Base-by-base conservation (phyloP, 2,888 invertebrate species). In the Amorpha juglandis region DNA sequence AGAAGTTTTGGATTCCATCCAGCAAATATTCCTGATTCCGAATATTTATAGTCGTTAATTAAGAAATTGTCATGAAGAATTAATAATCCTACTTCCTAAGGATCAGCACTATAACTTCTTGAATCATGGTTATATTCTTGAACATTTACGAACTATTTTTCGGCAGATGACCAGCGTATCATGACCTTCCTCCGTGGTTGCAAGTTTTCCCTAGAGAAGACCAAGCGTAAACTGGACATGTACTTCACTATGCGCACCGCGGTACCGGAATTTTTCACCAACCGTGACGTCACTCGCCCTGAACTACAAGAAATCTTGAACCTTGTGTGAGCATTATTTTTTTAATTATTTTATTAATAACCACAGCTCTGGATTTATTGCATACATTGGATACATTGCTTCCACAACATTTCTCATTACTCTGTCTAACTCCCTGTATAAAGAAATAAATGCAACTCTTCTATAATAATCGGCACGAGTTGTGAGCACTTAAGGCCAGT, bases 161-260 rank as follows among this genome's bases (percentile, higher is more conserved):
- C 45, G 63, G 9, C 86, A 96, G 97, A 97, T 88, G 97, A 97
- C 87, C 94, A 95, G 75, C 95, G 97, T 67, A 91, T 97, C 72
- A 95, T 96, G 94, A 97, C 97, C 66, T 97, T 97, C 91, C 94
- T 98, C 70, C 95, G 97, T 14, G 97, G 97, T 35, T 97, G 97
- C 91, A 97, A 97, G 91, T 97, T 97, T 90, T 97, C 97, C 65
- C 84, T 97, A 83, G 97, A 97, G 88, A 97, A 97, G 90, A 96
- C 96, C 85, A 97, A 97, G 90, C 95, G 95, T 80, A 97, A 97
- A 88, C 89, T 97, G 80, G 97, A 97, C 87, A 97, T 97, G 96
- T 97, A 97, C 89, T 97, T 97, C 86, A 97, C 97, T 11, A 97
- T 97, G 96, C 94, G 97, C 27, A 94, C 96, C 6, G 96, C 97